Evolutionary conservation across 2,888 invertebrate genomes (phyloP).

Genomic region (Neoascia interrupta): DNA sequence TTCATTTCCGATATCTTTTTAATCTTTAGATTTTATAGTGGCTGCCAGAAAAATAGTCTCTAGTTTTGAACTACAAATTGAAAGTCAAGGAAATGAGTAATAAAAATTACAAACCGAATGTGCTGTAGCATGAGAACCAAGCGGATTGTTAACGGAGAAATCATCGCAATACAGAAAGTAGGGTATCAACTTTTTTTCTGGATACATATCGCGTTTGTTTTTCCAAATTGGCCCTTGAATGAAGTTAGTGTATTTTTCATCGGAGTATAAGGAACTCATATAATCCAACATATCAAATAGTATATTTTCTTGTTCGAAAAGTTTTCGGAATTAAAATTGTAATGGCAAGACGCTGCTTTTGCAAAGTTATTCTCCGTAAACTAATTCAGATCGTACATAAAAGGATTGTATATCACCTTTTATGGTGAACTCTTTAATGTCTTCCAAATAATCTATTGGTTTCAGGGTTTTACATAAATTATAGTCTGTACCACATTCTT

Average conservation of each 20-base stretch:
- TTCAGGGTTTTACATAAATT: conserved; percentile 22
- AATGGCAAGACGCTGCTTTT: conserved; percentile 22
- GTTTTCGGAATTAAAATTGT: conserved; percentile 11
- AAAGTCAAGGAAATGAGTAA: conserved; percentile 26
- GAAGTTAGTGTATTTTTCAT: conserved; percentile 23
- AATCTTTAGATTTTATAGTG: conserved; percentile 27
- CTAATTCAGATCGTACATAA: conserved; percentile 17
- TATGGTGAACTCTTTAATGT: conserved; percentile 21
- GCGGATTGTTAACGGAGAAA: conserved; percentile 19
- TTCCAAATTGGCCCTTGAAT: conserved; percentile 29
- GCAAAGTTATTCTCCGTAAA: conserved; percentile 13
- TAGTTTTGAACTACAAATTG: conserved; percentile 4
- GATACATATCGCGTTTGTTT: conserved; percentile 21
- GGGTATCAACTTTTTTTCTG: conserved; percentile 18
- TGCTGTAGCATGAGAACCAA: conserved; percentile 15
- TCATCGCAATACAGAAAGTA: conserved; percentile 29
- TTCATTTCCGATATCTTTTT: conserved; percentile 29
- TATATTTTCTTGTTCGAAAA: conserved; percentile 29
- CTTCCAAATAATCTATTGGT: conserved; percentile 11
- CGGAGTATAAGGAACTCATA: conserved; percentile 20
- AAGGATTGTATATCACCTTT: conserved; percentile 25
- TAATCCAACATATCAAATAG: conserved; percentile 10
- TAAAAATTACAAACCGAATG: conserved; percentile 27
- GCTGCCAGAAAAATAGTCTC: conserved; percentile 24
- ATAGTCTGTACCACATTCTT: conserved; percentile 14